Evolutionary conservation across 2,113 vertebrate genomes (phyloP), one percentile per base, ranked within the genome.

Genomic region (Glareola pratincola): DNA sequence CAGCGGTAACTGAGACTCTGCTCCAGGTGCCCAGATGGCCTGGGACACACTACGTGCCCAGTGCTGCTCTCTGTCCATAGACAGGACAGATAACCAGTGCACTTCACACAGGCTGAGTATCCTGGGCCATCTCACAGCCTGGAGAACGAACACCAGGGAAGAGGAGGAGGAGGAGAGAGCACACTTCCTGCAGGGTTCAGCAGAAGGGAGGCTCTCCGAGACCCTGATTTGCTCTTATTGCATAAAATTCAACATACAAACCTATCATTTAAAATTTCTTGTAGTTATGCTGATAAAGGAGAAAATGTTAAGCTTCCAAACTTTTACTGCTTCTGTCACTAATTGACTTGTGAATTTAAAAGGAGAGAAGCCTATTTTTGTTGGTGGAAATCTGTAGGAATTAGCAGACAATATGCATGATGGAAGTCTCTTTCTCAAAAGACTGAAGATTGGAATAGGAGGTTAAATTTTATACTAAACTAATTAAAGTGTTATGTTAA

Each of bases 401-500:
- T 41, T 32, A 66, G 34, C 57, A 67, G 51, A 89, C 48, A 72
- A 72, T 18, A 47, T 4, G 63, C 37, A 45, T 4, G 41, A 88
- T 18, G 59, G 4, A 81, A 37, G 5, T 19, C n/a, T 48, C 24
- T 4, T 84, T 59, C 48, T 50, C 32, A 30, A 77, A 88, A 88
- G 67, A 73, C 30, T 63, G 22, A 85, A 68, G 23, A 80, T 26
- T 69, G 47, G 43, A 86, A 51, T 9, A 82, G 54, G 29, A 94
- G 60, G 79, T 81, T 87, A 81, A 81, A 73, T 73, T 89, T 92
- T 69, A 96, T 23, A 53, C 54, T 14, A 43, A 5, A 20, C 47
- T 56, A 79, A 76, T 94, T 85, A 95, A 90, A 85, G 73, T 36
- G 16, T 27, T 27, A 59, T 19, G 12, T 69, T 66, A 76, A 89